Evolutionary conservation across 2,113 vertebrate species (phyloP), one percentile per base, ranked within the genome.

Genomic region (Polyodon spathula): DNA sequence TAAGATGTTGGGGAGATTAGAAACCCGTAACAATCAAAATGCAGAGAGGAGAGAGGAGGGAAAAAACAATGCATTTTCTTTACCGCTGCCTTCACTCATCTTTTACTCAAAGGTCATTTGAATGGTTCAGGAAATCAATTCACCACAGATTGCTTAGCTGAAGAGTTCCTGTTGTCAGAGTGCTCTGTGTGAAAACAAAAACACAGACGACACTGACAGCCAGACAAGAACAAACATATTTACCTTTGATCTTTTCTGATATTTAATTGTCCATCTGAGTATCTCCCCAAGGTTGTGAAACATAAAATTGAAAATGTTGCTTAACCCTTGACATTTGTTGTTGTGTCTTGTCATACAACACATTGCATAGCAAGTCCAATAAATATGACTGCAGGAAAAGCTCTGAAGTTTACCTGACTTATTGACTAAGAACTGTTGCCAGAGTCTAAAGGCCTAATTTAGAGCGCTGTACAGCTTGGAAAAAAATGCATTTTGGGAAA

Each of bases 191-290:
- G n/a, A 27, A 27, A 27, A 55, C 6, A 9, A 55, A 55, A 55
- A 55, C 53, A 55, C 53, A 37, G 53, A 50, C 14, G 15, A 50
- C 48, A 50, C 48, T 50, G 48, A n/a, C 48, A 50, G 15, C 48
- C 48, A n/a, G 14, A 14, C 48, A 50, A 50, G 48, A 50, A 50
- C 6, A 27, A 27, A 27, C 27, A 27, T n/a, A 50, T 50, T 50
- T n/a, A 50, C 48, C 48, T 50, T 50, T 50, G 48, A 4, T 2
- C 48, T 50, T 50, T 50, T 50, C 48, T 50, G 27, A 27, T 27
- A 27, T 27, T 27, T 27, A 27, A 27, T 27, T 27, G 27, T 50
- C 48, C 48, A 50, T 50, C 12, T 50, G 48, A 50, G 48, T 50
- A 11, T n/a, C 48, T n/a, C 12, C 15, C 48, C 48, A 50, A 12